Evolutionary conservation across 2,888 invertebrate species (phyloP), one percentile per base, ranked within the genome.

Genomic region (Dichetophora obliterata): DNA sequence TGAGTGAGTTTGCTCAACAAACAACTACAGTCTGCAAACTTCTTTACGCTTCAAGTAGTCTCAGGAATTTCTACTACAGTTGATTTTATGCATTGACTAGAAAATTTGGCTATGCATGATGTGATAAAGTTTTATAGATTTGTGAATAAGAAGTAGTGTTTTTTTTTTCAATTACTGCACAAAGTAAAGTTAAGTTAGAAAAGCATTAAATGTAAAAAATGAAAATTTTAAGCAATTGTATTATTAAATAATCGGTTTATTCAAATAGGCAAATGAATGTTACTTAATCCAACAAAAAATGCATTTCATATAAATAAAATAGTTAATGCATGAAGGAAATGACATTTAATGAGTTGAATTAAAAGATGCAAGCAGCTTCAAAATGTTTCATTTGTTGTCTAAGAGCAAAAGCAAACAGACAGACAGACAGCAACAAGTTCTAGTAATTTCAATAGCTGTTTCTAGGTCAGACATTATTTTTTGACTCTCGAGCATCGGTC

Each of bases 31-130:
- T 43, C 43, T 27, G 16, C 16, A 61, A 27, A 61, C 31, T 19
- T 11, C 27, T 61, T 27, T 24, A 68, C 48, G 66, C 66, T 22
- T 43, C 66, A 68, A 19, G 66, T 11, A 24, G 14, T 24, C 24
- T 1, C 24, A 59, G 57, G 57, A 59, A 59, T 59, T 59, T 24
- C 14, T 9, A n/a, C 24, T 59, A 14, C 14, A 24, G 22, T 57
- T 57, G 22, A 57, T 37, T 37, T 31, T 61, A 19, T 37, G 66
- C 19, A 37, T 43, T 37, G 19, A 16, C 31, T 66, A 22, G 16
- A 22, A 66, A 68, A 68, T 43, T 22, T 68, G 34, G 43, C 19
- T 34, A 68, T 43, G 66, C 66, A 68, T 68, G 66, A 68, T 68
- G 66, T 9, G 24, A 43, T 43, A 68, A 68, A 59, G 31, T 68